phyloP scores from a whole-genome alignment of 2,113 vertebrate species.

The Leuciscus idus region DNA sequence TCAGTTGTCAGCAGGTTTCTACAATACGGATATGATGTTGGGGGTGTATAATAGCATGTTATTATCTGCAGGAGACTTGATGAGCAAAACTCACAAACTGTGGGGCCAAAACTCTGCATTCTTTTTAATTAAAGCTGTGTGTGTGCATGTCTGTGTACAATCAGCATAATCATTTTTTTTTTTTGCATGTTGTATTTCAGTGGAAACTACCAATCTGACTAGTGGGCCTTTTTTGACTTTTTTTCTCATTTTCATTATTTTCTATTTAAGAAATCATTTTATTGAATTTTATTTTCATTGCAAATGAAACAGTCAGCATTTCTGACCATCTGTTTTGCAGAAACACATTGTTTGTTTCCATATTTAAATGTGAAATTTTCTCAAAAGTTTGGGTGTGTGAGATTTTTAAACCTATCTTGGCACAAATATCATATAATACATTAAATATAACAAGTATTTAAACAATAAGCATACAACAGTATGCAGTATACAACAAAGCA shows the following conservation, averaged over 20 bases:
- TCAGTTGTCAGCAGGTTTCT: neutral
- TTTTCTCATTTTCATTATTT: too few species aligned
- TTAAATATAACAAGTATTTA: neutral
- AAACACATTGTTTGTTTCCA: neutral
- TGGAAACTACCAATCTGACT: too few species aligned
- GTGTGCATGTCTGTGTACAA: too few species aligned
- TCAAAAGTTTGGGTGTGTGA: neutral
- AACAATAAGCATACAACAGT: neutral
- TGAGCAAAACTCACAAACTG: neutral
- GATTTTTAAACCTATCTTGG: neutral
- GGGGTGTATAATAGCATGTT: conserved; percentile 6
- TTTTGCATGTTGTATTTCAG: too few species aligned
- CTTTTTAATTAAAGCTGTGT: too few species aligned
- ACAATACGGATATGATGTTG: neutral
- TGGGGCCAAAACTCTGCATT: too few species aligned
- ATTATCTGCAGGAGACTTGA: neutral
- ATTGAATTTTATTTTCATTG: too few species aligned
- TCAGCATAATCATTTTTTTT: too few species aligned
- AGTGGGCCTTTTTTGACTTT: too few species aligned
- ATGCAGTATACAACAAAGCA: neutral
- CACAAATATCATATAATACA: neutral
- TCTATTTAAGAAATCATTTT: too few species aligned
- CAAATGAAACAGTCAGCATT: neutral
- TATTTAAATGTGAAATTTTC: too few species aligned
- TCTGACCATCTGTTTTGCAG: neutral